These are phyloP conservation scores for Anas platyrhynchos DNA, from an alignment of 2,113 vertebrate genomes.

Conservation along the genomic window DNA sequence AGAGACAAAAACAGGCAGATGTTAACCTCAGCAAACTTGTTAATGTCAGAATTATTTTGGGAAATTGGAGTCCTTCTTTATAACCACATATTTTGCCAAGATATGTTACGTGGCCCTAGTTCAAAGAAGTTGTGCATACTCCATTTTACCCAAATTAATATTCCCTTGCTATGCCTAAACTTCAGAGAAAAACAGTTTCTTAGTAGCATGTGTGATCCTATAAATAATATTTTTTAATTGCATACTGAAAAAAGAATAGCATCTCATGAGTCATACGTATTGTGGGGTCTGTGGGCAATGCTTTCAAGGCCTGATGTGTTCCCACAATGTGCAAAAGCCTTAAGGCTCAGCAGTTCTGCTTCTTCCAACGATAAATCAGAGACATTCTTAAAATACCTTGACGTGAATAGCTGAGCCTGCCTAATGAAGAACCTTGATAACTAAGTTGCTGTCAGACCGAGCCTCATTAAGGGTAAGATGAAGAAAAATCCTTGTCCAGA, in stretches of 20 bases:
- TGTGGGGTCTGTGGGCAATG: constrained; percentile 1
- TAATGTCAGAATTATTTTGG: not conserved
- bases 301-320: not conserved
- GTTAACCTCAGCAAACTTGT: not conserved
- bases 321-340: not conserved
- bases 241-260: not conserved
- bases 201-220: constrained; percentile 5
- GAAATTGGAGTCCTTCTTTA: not conserved
- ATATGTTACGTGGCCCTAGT: not conserved
- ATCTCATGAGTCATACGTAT: not conserved
- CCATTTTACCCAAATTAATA: not conserved
- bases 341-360: not conserved
- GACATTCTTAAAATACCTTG: not conserved
- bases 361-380: not conserved
- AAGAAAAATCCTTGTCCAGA: not conserved
- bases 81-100: not conserved
- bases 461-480: not conserved
- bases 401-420: not conserved
- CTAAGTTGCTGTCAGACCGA: not conserved
- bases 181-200: constrained; percentile 21
- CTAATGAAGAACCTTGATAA: not conserved
- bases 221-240: not conserved
- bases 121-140: constrained; percentile 3
- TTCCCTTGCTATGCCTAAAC: constrained; percentile 1
- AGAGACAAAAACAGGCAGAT: not conserved